Evolutionary conservation across 2,888 invertebrate species (phyloP), one percentile per base, ranked within the genome.

Genomic region (Lasioglossum leucozonium): DNA sequence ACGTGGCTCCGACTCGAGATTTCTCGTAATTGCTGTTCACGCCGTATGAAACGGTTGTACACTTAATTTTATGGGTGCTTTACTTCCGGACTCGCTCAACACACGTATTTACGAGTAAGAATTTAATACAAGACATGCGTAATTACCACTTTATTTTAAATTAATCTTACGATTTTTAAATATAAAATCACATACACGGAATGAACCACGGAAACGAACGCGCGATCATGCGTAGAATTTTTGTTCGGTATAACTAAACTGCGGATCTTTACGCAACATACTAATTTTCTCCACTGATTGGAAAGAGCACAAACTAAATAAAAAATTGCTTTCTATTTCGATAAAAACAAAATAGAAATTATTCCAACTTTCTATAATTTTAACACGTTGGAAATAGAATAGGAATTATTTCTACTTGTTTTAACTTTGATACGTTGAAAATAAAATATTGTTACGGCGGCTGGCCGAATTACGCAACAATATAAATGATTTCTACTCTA

Each of bases 11-110:
- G 65, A 67, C 72, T 77, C 47, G 44, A 67, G 72, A 65, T 83
- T 83, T 47, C 55, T 47, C 67, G 82, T 77, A 82, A 82, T 58
- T 69, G 67, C 72, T 6, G 72, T 42, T 83, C 72, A 76, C 72
- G 51, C 51, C 81, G 55, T 67, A 55, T 82, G 73, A 79, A 82
- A 82, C 81, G 81, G 81, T 71, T 71, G 40, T 34, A 62, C 74
- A 47, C 81, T 81, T 82, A 71, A 81, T 81, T 82, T 82, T 83
- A 82, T 73, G 76, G 67, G 26, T 40, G 13, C 16, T 47, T 73
- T 47, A 18, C 37, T 77, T 58, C 77, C 51, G 72, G 67, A 18
- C 30, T 26, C 18, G 62, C 58, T 44, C 42, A 13, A 47, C 37
- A 47, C 71, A 37, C 13, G 40, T 18, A 75, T 47, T 81, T 62